Evolutionary conservation across 2,888 invertebrate genomes (phyloP).

Genomic region (Fragum fragum): DNA sequence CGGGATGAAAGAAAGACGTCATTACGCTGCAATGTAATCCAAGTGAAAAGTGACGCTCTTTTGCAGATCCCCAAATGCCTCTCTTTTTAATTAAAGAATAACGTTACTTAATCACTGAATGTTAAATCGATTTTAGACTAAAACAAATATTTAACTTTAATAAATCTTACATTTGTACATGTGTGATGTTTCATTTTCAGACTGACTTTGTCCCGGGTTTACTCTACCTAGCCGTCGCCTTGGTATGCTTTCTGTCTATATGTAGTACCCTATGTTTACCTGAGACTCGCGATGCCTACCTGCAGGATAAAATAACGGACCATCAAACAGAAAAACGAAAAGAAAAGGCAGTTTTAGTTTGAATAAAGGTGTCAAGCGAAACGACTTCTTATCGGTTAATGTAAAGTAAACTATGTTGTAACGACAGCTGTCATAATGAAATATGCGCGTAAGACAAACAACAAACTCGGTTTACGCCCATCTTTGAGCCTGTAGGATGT

Average conservation of each 20-base stretch:
- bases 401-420: no score
- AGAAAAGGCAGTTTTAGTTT: neutral
- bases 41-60: neutral
- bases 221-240: neutral
- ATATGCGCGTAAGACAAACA: no score
- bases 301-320: slow-evolving; percentile 12
- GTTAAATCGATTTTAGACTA: no score
- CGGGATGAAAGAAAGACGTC: no score
- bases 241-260: neutral
- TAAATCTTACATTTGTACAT: no score
- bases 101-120: neutral
- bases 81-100: neutral
- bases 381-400: no score
- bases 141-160: no score
- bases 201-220: neutral
- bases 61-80: neutral
- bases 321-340: neutral
- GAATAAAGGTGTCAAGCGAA: no score
- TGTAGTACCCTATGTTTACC: slow-evolving; percentile 1
- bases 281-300: neutral
- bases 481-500: no score
- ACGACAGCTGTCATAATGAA: no score
- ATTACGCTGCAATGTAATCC: no score
- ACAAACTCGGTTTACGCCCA: no score
- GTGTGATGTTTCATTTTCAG: slow-evolving; percentile 8